Conservation (phyloP, 37 sponge, comb jelly and placozoan species). For the Crambe crambe region DNA sequence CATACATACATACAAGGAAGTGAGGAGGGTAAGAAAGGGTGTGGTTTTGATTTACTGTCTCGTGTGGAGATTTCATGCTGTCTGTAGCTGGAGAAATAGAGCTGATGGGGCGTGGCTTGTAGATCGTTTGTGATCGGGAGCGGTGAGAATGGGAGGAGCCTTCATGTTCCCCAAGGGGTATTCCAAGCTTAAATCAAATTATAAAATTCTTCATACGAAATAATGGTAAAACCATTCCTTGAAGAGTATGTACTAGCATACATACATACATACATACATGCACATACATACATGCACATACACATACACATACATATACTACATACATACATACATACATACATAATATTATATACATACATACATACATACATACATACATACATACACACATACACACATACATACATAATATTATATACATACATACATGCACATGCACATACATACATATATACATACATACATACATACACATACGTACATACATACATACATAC, state of each 20-base stretch:
- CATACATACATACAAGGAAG: neutral
- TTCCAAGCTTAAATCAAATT: too few species aligned
- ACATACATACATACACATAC: constrained; percentile 8
- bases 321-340: too few species aligned
- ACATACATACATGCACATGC: neutral
- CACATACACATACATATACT: neutral
- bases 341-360: too few species aligned
- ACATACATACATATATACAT: neutral
- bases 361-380: neutral
- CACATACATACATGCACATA: constrained; percentile 10
- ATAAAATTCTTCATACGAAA: too few species aligned
- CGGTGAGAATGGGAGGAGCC: too few species aligned
- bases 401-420: too few species aligned
- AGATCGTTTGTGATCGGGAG: neutral
- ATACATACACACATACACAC: neutral
- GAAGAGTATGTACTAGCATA: too few species aligned
- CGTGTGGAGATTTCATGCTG: neutral
- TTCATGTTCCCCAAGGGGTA: too few species aligned
- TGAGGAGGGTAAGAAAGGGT: neutral
- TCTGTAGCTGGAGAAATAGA: neutral
- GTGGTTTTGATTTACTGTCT: neutral
- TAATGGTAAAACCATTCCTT: too few species aligned
- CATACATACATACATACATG: constrained; percentile 10
- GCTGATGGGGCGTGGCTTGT: constrained; percentile 5
- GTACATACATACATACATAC: neutral